Evolutionary conservation across 2,888 invertebrate species (phyloP).

Genomic region (Calliphora vomitoria): DNA sequence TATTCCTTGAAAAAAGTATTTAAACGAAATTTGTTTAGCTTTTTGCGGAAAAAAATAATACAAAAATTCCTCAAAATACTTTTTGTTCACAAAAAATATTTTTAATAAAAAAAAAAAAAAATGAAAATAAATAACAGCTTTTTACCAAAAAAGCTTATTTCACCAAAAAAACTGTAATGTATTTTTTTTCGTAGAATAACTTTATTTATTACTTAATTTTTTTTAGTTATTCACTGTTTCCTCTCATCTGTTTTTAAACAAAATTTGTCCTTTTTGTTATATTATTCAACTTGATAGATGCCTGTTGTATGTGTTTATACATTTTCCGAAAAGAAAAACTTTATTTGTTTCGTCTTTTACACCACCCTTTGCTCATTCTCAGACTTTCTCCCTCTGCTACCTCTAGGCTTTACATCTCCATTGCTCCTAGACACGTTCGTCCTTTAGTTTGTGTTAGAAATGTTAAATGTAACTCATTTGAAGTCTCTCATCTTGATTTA

Average conservation of each 20-base stretch:
- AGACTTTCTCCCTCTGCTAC: background rate
- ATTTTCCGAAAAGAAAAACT: constrained; percentile 6
- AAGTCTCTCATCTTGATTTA: constrained; percentile 41
- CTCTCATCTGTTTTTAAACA: background rate
- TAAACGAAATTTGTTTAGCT: no score
- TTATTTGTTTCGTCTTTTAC: background rate
- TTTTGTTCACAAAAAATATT: no score
- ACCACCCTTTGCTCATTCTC: background rate
- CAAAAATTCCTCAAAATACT: no score
- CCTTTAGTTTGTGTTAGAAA: constrained; percentile 11
- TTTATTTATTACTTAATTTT: no score
- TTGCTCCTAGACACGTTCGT: background rate
- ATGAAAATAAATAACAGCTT: no score
- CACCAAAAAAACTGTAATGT: no score
- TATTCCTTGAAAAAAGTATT: no score
- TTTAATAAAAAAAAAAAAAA: no score
- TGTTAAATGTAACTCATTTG: constrained; percentile 62
- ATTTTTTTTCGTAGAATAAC: no score
- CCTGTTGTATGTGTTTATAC: constrained; percentile 45
- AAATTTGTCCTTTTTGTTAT: constrained; percentile 8
- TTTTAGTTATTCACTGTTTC: background rate
- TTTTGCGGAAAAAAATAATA: no score
- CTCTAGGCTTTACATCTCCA: no score
- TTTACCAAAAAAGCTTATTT: no score
- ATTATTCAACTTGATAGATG: constrained; percentile 50